Evolutionary conservation across 2,113 vertebrate species (phyloP).

Genomic region (Dryoscopus gambensis): DNA sequence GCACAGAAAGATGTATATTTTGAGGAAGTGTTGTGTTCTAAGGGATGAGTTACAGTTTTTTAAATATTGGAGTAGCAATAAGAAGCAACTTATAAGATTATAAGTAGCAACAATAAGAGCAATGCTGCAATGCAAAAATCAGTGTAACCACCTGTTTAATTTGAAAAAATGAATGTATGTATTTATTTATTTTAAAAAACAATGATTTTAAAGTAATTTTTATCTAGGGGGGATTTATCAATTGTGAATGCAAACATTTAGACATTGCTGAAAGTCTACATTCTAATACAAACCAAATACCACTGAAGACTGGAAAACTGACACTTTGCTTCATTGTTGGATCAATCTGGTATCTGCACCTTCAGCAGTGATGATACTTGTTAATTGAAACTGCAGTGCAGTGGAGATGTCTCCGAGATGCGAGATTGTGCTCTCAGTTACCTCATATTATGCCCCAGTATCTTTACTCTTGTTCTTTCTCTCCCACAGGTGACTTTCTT

Average conservation of each 20-base stretch:
- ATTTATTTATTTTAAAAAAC: neutral
- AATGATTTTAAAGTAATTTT: neutral
- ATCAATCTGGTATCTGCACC: neutral
- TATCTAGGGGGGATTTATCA: neutral
- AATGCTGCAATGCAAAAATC: neutral
- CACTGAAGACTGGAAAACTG: neutral
- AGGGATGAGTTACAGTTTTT: neutral
- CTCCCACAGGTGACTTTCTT: neutral
- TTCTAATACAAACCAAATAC: neutral
- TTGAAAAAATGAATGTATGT: neutral
- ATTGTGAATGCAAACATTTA: neutral
- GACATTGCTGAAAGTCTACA: neutral
- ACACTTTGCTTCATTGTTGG: neutral
- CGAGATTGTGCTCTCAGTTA: neutral
- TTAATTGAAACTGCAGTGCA: neutral
- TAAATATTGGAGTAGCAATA: neutral
- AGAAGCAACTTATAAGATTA: too few species aligned
- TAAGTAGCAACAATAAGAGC: neutral
- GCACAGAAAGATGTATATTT: neutral
- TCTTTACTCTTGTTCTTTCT: neutral
- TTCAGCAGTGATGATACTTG: neutral
- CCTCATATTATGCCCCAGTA: neutral
- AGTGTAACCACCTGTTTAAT: neutral
- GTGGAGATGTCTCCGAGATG: neutral
- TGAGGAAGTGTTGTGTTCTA: neutral